Percentiles rank a stretch among this genome's conserved stretches.
Conservation (phyloP, 2,797 vertebrate genomes). For the Bucorvus abyssinicus region DNA sequence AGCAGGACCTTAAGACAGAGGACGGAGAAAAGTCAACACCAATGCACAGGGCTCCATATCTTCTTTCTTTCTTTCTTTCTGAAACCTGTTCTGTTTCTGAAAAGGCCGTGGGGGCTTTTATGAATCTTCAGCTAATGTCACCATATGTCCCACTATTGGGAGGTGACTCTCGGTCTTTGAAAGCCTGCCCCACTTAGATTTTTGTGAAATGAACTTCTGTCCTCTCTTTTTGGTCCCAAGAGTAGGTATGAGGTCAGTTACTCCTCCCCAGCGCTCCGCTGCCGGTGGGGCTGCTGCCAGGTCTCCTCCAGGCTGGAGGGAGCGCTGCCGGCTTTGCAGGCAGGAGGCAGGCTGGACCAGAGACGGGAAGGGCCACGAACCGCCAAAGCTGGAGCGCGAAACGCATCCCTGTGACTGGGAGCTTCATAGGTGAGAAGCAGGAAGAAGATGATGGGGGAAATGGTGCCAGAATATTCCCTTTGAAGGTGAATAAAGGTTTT, state of each 20-base stretch:
- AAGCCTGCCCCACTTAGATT: conserved; percentile 27
- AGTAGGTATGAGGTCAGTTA: not conserved
- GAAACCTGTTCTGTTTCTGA: conserved; percentile 38
- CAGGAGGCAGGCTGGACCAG: not conserved
- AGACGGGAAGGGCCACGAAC: not conserved
- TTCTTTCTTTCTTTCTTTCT: not conserved
- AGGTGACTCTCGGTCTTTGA: conserved; percentile 49
- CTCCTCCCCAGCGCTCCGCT: not conserved
- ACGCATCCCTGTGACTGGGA: not conserved
- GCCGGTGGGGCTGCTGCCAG: not conserved
- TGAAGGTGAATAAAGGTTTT: not conserved
- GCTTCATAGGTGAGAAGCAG: not conserved
- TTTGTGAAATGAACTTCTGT: not conserved
- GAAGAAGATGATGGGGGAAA: not conserved
- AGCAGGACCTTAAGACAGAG: not conserved
- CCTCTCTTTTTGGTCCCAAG: conserved; percentile 12
- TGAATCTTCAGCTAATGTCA: conserved; percentile 49
- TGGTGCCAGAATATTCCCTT: not conserved
- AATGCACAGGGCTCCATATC: not conserved
- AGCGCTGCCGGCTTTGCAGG: not conserved
- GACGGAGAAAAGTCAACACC: not conserved
- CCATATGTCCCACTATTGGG: conserved; percentile 67
- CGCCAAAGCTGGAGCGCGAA: not conserved
- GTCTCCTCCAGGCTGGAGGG: not conserved
- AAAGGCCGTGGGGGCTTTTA: conserved; percentile 52